These are phyloP conservation scores for Ophion ventricosus DNA, from an alignment of 2,888 invertebrate genomes.

Conservation along the genomic window DNA sequence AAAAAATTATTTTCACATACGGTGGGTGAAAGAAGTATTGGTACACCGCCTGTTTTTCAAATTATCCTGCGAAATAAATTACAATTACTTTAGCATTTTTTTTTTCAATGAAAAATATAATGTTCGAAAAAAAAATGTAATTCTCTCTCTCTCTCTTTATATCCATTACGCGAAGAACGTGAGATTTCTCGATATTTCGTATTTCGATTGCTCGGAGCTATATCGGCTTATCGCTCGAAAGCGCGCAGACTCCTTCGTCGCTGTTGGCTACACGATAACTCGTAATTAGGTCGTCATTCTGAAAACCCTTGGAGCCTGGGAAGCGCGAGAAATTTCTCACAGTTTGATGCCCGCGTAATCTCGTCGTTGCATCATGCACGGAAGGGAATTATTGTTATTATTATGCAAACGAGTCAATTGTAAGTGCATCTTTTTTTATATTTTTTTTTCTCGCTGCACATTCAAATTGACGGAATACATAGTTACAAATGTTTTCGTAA, in stretches of 20 bases:
- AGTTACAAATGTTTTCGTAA: slow-evolving; percentile 15
- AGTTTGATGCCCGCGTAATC: slow-evolving; percentile 43
- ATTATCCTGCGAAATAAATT: too few species aligned
- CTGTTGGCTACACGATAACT: slow-evolving; percentile 59
- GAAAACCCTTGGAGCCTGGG: slow-evolving; percentile 42
- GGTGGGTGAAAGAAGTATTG: too few species aligned
- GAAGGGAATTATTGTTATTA: slow-evolving; percentile 8
- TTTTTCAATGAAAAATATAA: too few species aligned
- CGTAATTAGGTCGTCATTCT: slow-evolving; percentile 62
- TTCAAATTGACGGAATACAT: slow-evolving; percentile 1
- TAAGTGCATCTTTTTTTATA: slow-evolving; percentile 7
- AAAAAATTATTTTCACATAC: too few species aligned
- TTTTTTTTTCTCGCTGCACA: neutral
- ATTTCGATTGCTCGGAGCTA: slow-evolving; percentile 49
- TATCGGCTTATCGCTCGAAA: slow-evolving; percentile 50
- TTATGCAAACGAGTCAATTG: slow-evolving; percentile 23
- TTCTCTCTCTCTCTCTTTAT: too few species aligned
- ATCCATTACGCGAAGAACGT: slow-evolving; percentile 20
- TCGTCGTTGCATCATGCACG: slow-evolving; percentile 22
- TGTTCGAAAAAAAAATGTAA: too few species aligned
- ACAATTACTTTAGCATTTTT: too few species aligned
- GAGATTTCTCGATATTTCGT: slow-evolving; percentile 43
- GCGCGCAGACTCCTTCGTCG: slow-evolving; percentile 33
- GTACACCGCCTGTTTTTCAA: too few species aligned
- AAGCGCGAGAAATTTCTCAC: slow-evolving; percentile 49